These are phyloP conservation scores for Crotalus helleri DNA, from an alignment of 2,113 vertebrate species.

Conservation along the genomic window DNA sequence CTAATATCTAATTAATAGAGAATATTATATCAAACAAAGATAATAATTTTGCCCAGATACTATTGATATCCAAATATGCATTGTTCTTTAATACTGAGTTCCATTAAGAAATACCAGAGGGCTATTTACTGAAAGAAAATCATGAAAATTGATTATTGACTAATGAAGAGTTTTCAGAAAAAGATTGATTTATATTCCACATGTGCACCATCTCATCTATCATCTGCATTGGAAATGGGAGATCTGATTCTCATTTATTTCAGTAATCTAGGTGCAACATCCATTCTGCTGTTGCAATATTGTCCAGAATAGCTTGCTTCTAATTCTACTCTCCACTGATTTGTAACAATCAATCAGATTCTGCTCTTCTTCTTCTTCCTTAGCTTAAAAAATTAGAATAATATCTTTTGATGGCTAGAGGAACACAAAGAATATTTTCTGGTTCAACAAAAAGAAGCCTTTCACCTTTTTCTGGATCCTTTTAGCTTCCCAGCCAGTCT, in stretches of 20 bases:
- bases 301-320: not conserved
- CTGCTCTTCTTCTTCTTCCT: not conserved
- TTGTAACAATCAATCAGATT: not conserved
- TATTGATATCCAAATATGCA: not conserved
- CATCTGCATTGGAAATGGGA: not conserved
- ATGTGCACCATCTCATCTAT: not conserved
- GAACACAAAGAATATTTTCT: not conserved
- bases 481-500: not conserved
- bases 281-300: not conserved
- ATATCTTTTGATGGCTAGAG: not conserved
- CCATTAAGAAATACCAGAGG: not conserved
- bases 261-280: not conserved
- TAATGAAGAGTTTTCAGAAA: not conserved
- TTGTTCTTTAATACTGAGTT: not conserved
- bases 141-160: not conserved
- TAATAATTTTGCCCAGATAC: not conserved
- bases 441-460: not conserved
- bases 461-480: not conserved
- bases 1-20: not conserved
- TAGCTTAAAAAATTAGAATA: not conserved
- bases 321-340: not conserved
- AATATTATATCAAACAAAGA: not conserved
- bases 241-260: not conserved
- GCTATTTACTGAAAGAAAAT: not conserved
- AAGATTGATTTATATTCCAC: not conserved